Evolutionary conservation across 37 sponge, comb jelly and placozoan genomes (phyloP), one percentile per base, ranked within the genome.

Genomic region (Halisarca cf. caerulea): DNA sequence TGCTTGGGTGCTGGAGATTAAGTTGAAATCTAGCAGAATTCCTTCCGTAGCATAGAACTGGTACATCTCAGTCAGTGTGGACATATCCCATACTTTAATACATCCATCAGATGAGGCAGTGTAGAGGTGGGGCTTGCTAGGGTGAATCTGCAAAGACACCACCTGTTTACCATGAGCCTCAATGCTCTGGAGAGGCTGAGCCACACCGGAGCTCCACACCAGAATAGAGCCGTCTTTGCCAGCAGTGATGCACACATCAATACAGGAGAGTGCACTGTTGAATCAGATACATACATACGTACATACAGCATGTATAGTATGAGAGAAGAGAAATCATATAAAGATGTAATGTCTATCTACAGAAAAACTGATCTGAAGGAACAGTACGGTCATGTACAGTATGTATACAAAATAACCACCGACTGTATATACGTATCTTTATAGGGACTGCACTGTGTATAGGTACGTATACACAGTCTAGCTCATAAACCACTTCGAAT

Each of bases 101-200:
- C 82, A 83, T 15, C 87, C 87, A 79, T 93, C 93, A 27, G 60
- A 47, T 2, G 90, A 89, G n/a, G 87, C 83, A 2, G 93, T 86
- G 20, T 89, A 17, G 20, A 93, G 21, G 66, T 71, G 82, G 0
- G 88, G 81, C 23, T 62, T 58, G n/a, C 7, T 44, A 9, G 84
- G 85, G 40, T 87, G 91, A 24, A 47, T 58, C 24, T 44, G 55
- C 66, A 91, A 28, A 0, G 70, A 82, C 61, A 64, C 35, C 25
- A 37, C n/a, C 28, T 34, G 3, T 47, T 15, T 0, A 0, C 38
- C 27, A 34, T 41, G 25, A 68, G 40, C 51, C 4, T 70, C 6
- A 35, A 36, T 23, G 20, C 3, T 53, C 32, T 30, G 20, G 0
- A 40, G n/a, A 17, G 44, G 23, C 35, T 80, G 37, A 18, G 17